These are phyloP conservation scores for Rhodinocichla rosea DNA, from an alignment of 2,113 vertebrate species.

Conservation along the genomic window DNA sequence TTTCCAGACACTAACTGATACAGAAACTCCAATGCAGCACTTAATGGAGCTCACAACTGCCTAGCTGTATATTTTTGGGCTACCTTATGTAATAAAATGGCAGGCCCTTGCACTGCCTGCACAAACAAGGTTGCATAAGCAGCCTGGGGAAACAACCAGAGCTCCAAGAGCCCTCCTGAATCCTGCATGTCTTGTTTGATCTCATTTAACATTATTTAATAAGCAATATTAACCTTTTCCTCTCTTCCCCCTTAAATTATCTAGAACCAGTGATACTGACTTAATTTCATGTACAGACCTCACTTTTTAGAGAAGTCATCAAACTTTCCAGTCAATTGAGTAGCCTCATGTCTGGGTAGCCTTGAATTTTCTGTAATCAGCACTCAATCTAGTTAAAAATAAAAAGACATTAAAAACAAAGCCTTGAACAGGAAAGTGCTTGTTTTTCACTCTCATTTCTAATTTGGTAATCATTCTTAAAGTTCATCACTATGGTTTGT, in stretches of 20 bases:
- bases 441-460: constrained; percentile 3
- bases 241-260: not conserved
- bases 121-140: constrained; percentile 36
- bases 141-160: not conserved
- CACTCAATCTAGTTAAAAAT: constrained; percentile 43
- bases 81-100: constrained; percentile 44
- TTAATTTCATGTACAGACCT: not conserved
- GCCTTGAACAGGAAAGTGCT: constrained; percentile 2
- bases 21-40: not conserved
- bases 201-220: constrained; percentile 11
- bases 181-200: not conserved
- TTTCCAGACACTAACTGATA: not conserved
- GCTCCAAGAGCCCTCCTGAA: constrained; percentile 12
- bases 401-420: constrained; percentile 1
- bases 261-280: not conserved
- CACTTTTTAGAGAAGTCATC: constrained; percentile 47
- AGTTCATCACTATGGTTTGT: constrained; percentile 18
- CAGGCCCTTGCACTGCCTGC: not conserved
- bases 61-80: not conserved
- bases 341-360: constrained; percentile 37
- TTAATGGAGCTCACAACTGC: constrained; percentile 2
- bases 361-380: constrained; percentile 43
- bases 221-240: not conserved
- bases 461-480: constrained; percentile 15
- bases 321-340: constrained; percentile 46